A percentile compares a stretch with the other conserved stretches of the same genome.
These are phyloP conservation scores for Epinephelus moara DNA, from an alignment of 2,113 vertebrate species.

Conservation along the genomic window DNA sequence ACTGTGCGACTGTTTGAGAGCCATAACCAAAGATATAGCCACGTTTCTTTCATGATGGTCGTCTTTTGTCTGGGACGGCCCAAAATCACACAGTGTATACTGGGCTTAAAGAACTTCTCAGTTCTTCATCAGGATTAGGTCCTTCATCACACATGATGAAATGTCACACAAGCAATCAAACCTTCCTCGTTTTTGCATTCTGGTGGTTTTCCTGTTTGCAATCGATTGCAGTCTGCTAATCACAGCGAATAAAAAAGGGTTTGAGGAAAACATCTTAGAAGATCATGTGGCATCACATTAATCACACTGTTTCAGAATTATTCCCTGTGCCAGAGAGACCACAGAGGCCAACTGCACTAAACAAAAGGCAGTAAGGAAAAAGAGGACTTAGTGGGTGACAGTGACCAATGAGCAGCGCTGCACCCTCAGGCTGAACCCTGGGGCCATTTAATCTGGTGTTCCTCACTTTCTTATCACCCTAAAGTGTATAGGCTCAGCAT, in stretches of 20 bases:
- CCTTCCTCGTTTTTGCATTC: neutral
- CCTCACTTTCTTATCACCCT: slow-evolving; percentile 59
- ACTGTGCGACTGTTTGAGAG: too few relatives aligned
- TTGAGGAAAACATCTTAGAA: slow-evolving; percentile 27
- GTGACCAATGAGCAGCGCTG: slow-evolving; percentile 66
- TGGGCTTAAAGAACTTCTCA: neutral
- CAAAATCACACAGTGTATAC: too few relatives aligned
- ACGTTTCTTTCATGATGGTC: too few relatives aligned
- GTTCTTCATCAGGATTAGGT: neutral
- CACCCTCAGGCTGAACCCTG: slow-evolving; percentile 64
- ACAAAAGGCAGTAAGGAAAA: slow-evolving; percentile 55
- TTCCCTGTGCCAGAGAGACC: slow-evolving; percentile 33
- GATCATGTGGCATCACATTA: slow-evolving; percentile 40
- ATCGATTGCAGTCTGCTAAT: slow-evolving; percentile 19
- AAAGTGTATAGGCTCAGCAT: slow-evolving; percentile 17
- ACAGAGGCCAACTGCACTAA: slow-evolving; percentile 48
- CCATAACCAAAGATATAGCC: too few relatives aligned
- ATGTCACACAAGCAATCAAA: neutral
- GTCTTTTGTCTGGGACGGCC: too few relatives aligned
- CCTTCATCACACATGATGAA: slow-evolving; percentile 1
- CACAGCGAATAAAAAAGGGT: slow-evolving; percentile 17
- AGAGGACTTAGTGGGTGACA: slow-evolving; percentile 67
- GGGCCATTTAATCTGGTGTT: slow-evolving; percentile 67
- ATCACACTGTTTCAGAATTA: slow-evolving; percentile 49
- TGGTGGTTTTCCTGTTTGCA: neutral